A percentile compares a stretch with the other conserved stretches of the same genome.
phyloP scores from a whole-genome alignment of 2,888 invertebrate species.

The Caradrina kadenii region DNA sequence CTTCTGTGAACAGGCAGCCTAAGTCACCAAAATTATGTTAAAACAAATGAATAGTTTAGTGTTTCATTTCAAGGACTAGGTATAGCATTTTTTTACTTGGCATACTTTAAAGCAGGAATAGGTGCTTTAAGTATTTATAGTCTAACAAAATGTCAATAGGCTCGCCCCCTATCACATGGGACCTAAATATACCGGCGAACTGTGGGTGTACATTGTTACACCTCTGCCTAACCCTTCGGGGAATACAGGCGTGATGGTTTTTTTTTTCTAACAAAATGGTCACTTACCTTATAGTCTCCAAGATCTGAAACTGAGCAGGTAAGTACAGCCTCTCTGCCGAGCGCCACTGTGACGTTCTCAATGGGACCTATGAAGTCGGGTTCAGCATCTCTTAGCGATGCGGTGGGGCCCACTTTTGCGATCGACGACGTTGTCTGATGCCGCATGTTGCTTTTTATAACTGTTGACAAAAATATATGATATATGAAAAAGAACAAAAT shows the following conservation, averaged over 20 bases:
- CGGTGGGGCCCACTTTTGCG: conserved; percentile 82
- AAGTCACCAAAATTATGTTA: no score
- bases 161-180: no score
- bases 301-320: conserved; percentile 94
- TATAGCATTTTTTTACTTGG: no score
- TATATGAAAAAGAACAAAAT: not conserved
- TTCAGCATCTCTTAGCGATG: conserved; percentile 84
- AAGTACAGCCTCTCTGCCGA: conserved; percentile 93
- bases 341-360: conserved; percentile 93
- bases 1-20: no score
- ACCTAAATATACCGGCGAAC: no score
- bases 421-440: conserved; percentile 84
- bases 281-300: conserved; percentile 93
- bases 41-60: no score
- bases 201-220: no score
- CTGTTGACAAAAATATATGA: conserved; percentile 70
- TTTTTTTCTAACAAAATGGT: not conserved
- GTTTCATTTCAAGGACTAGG: no score
- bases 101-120: no score
- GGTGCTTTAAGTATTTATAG: no score
- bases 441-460: conserved; percentile 83
- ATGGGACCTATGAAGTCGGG: conserved; percentile 93
- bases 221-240: no score
- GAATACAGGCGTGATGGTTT: no score
- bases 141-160: not conserved